These are phyloP conservation scores for Tanytarsus gracilentus DNA, from an alignment of 2,888 invertebrate genomes.

Conservation along the genomic window DNA sequence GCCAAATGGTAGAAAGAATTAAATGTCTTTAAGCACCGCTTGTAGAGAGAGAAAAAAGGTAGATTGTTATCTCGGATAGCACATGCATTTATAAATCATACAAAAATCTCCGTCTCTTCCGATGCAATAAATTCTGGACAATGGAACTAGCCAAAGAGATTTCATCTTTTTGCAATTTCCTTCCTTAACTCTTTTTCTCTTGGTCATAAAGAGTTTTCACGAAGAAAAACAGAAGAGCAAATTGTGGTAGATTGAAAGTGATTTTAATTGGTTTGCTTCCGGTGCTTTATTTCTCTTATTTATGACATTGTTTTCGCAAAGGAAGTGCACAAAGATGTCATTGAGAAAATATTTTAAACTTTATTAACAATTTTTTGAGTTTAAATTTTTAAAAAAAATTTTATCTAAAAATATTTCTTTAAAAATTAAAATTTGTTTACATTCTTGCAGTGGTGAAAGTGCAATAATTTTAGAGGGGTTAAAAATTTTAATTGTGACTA, in stretches of 20 bases:
- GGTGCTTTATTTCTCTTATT: slow-evolving; percentile 13
- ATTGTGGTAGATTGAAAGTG: slow-evolving; percentile 15
- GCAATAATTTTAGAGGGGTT: too few species aligned
- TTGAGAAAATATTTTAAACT: background rate
- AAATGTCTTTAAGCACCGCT: background rate
- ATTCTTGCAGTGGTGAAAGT: too few species aligned
- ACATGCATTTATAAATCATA: slow-evolving; percentile 27
- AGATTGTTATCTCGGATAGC: slow-evolving; percentile 17
- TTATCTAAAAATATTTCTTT: too few species aligned
- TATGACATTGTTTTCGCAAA: slow-evolving; percentile 3
- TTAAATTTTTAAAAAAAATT: too few species aligned
- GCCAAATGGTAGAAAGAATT: background rate
- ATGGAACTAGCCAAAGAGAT: slow-evolving; percentile 3
- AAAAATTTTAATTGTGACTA: too few species aligned
- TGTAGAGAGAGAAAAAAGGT: background rate
- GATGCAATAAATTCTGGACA: slow-evolving; percentile 24
- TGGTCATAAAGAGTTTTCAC: too few species aligned
- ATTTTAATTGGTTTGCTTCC: slow-evolving; percentile 27
- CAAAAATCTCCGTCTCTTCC: background rate
- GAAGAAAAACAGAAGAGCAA: too few species aligned
- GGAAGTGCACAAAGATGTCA: background rate
- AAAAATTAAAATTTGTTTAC: too few species aligned
- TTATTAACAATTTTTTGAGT: too few species aligned
- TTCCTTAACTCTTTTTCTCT: too few species aligned
- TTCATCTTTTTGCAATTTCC: slow-evolving; percentile 8